Percentiles rank a stretch among this genome's conserved stretches.
Conservation (phyloP, 1,140 invertebrate species). For the Phocides pigmalion region DNA sequence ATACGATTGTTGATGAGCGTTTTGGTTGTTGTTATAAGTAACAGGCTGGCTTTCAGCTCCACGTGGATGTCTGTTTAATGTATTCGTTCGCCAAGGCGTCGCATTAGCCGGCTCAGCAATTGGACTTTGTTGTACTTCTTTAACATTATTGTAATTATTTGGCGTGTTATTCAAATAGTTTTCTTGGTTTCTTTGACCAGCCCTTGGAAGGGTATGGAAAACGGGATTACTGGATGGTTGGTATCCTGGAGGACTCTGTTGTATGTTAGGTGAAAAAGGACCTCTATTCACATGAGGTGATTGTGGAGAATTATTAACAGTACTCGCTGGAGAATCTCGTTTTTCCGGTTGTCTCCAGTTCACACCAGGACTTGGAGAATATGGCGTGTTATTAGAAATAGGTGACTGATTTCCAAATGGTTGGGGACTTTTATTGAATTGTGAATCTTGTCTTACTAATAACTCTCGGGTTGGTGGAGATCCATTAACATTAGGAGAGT, state of each 20-base stretch:
- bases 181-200: slow-evolving; percentile 62
- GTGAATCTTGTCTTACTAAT: slow-evolving; percentile 79
- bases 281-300: slow-evolving; percentile 61
- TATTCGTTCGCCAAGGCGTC: slow-evolving; percentile 75
- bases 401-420: slow-evolving; percentile 70
- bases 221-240: slow-evolving; percentile 56
- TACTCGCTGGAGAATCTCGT: slow-evolving; percentile 65
- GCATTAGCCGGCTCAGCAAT: slow-evolving; percentile 51
- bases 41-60: slow-evolving; percentile 56
- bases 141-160: slow-evolving; percentile 62
- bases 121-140: slow-evolving; percentile 48
- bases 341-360: slow-evolving; percentile 76
- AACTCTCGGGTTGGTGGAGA: slow-evolving; percentile 73
- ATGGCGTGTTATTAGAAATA: slow-evolving; percentile 56
- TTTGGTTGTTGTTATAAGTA: slow-evolving; percentile 52
- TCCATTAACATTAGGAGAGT: slow-evolving; percentile 58
- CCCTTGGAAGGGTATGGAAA: slow-evolving; percentile 71
- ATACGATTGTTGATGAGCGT: slow-evolving; percentile 52
- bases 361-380: slow-evolving; percentile 69
- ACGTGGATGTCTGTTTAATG: slow-evolving; percentile 61
- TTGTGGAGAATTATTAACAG: slow-evolving; percentile 54
- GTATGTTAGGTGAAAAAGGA: slow-evolving; percentile 59
- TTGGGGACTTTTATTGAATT: slow-evolving; percentile 81
- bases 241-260: slow-evolving; percentile 54
- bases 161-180: slow-evolving; percentile 37